These are phyloP conservation scores for Nemapogon koenigi DNA, from an alignment of 2,888 invertebrate genomes.

Conservation along the genomic window DNA sequence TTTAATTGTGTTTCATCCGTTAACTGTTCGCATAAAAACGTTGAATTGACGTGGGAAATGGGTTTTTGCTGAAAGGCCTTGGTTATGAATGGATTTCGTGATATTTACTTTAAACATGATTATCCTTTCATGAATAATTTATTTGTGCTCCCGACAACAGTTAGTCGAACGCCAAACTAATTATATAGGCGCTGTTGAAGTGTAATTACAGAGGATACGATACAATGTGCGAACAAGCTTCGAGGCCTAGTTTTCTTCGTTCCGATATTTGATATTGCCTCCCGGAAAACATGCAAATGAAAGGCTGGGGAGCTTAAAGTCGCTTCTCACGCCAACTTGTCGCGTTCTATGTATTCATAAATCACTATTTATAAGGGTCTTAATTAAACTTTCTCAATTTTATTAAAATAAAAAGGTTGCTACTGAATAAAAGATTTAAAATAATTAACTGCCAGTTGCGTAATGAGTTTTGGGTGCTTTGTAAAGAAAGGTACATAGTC, in stretches of 20 bases:
- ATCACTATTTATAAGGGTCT: slow-evolving; percentile 2
- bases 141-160: slow-evolving; percentile 28
- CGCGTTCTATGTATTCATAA: background rate
- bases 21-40: background rate
- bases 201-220: slow-evolving; percentile 33
- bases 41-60: slow-evolving; percentile 21
- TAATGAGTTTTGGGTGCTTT: too few relatives aligned
- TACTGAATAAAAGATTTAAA: too few relatives aligned
- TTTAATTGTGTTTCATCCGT: slow-evolving; percentile 5
- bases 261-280: slow-evolving; percentile 41
- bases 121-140: slow-evolving; percentile 43
- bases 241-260: slow-evolving; percentile 20
- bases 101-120: slow-evolving; percentile 36
- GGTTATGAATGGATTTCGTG: slow-evolving; percentile 29
- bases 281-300: slow-evolving; percentile 53
- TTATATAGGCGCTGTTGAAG: slow-evolving; percentile 33
- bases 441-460: too few relatives aligned
- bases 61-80: slow-evolving; percentile 16
- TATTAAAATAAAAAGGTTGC: background rate
- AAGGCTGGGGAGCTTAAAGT: slow-evolving; percentile 30
- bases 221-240: slow-evolving; percentile 25
- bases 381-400: background rate
- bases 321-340: background rate
- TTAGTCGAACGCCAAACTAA: slow-evolving; percentile 30
- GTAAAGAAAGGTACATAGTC: too few relatives aligned